Base-by-base conservation (phyloP, 1,140 invertebrate species). In the Hylaeus volcanicus region DNA sequence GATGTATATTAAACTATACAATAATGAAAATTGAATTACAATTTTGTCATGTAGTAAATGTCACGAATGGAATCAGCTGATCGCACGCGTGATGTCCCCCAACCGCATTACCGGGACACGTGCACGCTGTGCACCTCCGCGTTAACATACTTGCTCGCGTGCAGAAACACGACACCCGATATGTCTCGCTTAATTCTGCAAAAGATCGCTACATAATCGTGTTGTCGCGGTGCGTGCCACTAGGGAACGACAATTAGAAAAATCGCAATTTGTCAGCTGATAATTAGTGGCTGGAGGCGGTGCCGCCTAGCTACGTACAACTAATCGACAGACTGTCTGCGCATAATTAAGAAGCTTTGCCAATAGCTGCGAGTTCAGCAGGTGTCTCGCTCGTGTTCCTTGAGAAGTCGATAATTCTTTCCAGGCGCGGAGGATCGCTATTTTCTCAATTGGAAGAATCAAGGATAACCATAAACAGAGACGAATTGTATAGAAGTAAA, bases 101-200 rank as follows among this genome's bases (percentile, higher is more conserved):
- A 66, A 79, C 64, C 65, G 76, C 61, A 68, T 73, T 79, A 69
- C 60, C 26, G 55, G 64, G 61, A 70, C 75, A 65, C 69, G 75
- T 66, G 81, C 61, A 65, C 39, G 55, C 61, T 64, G 41, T 72
- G 60, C 76, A 66, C 69, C 68, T 55, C 53, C 41, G 41, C 64
- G 76, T 79, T 78, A 82, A 78, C 60, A 58, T 58, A 48, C 45
- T 48, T 3, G 75, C 53, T 79, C 80, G 41, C 66, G 56, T 72
- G 75, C 41, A 76, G 15, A 45, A 55, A 74, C 65, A 68, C 74
- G 74, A 68, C 51, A 76, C 64, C 51, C 74, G 64, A 76, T 69
- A 69, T 58, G 65, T 55, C 74, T 69, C 63, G 51, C 64, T 69
- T 69, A 69, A 76, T 69, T 66, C 48, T 68, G 64, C 64, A n/a